Conservation (phyloP, 2,888 invertebrate genomes). For the Pseudeuparius sepicola region DNA sequence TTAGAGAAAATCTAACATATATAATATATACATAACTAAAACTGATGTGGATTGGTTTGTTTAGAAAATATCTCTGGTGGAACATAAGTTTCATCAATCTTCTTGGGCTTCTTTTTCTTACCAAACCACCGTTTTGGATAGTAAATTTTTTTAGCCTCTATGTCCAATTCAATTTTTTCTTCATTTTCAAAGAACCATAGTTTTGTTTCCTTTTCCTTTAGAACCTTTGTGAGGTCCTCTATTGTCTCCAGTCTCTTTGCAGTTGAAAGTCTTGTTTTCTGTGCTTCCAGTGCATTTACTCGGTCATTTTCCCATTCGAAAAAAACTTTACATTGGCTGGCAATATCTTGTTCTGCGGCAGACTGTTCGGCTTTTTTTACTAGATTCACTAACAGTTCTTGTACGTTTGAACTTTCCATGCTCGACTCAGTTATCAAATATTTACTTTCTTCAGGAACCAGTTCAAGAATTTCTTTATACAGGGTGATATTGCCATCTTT, state of each 20-base stretch:
- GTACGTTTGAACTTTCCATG: constrained; percentile 27
- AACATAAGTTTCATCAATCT: constrained; percentile 53
- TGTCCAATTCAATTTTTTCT: constrained; percentile 61
- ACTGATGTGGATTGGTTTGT: constrained; percentile 11
- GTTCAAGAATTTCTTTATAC: constrained; percentile 35
- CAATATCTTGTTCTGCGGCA: constrained; percentile 48
- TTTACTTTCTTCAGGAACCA: constrained; percentile 35
- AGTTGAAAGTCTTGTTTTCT: constrained; percentile 45
- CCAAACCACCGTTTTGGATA: constrained; percentile 27
- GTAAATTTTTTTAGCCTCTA: constrained; percentile 48
- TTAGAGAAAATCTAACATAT: too few relatives aligned
- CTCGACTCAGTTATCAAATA: constrained; percentile 24
- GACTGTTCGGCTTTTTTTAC: constrained; percentile 42
- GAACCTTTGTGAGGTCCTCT: constrained; percentile 46
- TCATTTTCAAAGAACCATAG: constrained; percentile 77
- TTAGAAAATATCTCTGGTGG: constrained; percentile 52
- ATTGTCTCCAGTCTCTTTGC: constrained; percentile 44
- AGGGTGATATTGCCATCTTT: constrained; percentile 31
- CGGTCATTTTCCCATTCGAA: constrained; percentile 50
- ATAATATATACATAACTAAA: too few relatives aligned
- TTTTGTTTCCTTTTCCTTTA: constrained; percentile 52
- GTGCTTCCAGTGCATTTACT: constrained; percentile 47
- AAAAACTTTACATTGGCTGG: constrained; percentile 48
- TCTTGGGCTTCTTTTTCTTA: constrained; percentile 42
- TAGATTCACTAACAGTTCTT: constrained; percentile 40